phyloP scores from a whole-genome alignment of 2,113 vertebrate species.

The Regulus satrapa region DNA sequence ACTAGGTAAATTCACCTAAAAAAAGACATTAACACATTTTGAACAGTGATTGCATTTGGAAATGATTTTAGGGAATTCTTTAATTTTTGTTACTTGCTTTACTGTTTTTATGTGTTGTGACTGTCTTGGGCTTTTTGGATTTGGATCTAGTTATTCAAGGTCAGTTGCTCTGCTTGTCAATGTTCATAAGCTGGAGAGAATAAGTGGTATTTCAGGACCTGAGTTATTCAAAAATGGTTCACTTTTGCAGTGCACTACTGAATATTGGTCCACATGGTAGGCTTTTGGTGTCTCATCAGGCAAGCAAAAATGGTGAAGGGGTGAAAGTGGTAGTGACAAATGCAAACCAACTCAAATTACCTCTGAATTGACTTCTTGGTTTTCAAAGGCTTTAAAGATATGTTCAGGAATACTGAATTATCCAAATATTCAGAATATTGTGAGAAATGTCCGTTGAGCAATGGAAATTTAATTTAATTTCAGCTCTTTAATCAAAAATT shows the following conservation, averaged over 20 bases:
- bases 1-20: neutral
- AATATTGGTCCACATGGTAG: neutral
- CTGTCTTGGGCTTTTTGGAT: neutral
- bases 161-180: neutral
- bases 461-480: neutral
- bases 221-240: neutral
- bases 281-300: neutral
- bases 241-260: neutral
- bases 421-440: neutral
- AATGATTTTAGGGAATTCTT: neutral
- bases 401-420: neutral
- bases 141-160: neutral
- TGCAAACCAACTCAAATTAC: neutral
- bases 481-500: neutral
- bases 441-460: neutral
- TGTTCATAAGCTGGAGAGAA: neutral
- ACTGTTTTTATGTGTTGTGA: neutral
- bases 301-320: neutral
- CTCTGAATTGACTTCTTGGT: neutral
- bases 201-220: neutral
- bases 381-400: neutral
- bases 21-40: neutral
- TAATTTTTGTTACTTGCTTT: neutral
- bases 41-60: neutral
- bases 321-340: neutral